Evolutionary conservation across 2,113 vertebrate genomes (phyloP).

Genomic region (Theristicus caerulescens): DNA sequence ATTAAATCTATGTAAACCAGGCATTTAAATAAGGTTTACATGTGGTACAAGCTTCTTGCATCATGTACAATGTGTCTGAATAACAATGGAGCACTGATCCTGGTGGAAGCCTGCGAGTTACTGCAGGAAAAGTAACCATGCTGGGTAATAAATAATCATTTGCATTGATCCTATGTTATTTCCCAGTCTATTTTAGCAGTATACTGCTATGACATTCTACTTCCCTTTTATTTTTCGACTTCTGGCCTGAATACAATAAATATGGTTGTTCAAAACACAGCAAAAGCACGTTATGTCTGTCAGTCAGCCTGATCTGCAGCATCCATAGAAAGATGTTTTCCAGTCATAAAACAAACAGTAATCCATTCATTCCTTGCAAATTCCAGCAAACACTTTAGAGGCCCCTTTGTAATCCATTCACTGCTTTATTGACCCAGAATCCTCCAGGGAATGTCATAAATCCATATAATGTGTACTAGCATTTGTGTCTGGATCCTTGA

Average conservation of each 20-base stretch:
- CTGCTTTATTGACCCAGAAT: conserved; percentile 31
- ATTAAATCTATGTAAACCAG: not conserved
- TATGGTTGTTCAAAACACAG: not conserved
- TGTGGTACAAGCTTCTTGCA: not conserved
- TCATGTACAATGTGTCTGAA: accelerated
- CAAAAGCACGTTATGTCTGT: not conserved
- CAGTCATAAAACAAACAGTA: conserved; percentile 23
- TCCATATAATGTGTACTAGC: conserved; percentile 8
- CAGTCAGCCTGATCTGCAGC: not conserved
- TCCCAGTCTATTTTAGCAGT: not conserved
- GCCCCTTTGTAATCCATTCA: conserved; percentile 41
- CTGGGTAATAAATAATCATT: not conserved
- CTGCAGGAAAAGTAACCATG: not conserved
- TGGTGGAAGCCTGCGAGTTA: not conserved
- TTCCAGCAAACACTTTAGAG: conserved; percentile 51
- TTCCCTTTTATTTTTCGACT: not conserved
- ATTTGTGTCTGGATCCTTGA: not conserved
- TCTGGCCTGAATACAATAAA: not conserved
- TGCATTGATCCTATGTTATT: not conserved
- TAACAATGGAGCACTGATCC: not conserved
- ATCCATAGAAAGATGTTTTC: conserved; percentile 31
- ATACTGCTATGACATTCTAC: not conserved
- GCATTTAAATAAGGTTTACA: not conserved
- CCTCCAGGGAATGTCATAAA: conserved; percentile 47
- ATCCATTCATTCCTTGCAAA: conserved; percentile 44